Conservation (phyloP, 2,113 vertebrate genomes). For the Ctenomys sociabilis region DNA sequence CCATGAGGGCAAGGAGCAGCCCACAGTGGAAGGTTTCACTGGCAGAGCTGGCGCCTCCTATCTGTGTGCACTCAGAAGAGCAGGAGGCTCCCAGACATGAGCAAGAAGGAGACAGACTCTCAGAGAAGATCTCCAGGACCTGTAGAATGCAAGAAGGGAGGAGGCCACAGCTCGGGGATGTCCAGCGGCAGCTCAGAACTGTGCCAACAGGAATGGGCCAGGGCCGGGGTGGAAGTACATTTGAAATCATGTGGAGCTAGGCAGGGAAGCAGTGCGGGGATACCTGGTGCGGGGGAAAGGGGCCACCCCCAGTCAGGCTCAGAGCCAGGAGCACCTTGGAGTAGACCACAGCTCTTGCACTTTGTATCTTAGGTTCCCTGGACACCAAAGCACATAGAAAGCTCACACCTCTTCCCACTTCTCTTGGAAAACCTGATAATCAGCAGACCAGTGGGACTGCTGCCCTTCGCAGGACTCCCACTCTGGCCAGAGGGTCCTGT, state of each 20-base stretch:
- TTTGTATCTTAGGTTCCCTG: accelerated
- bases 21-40: accelerated
- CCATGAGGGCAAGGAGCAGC: background rate
- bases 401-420: accelerated
- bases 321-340: accelerated
- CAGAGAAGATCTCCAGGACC: accelerated
- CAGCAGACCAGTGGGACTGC: too few species aligned
- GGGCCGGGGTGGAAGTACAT: background rate
- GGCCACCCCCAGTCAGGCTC: background rate
- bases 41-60: too few species aligned
- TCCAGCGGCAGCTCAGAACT: accelerated
- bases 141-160: accelerated
- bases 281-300: background rate
- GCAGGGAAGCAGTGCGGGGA: background rate
- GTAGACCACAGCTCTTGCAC: accelerated
- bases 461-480: accelerated
- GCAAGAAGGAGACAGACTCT: accelerated
- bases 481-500: accelerated
- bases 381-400: accelerated
- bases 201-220: background rate
- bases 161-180: accelerated
- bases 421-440: background rate
- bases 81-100: accelerated
- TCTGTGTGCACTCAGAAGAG: too few species aligned
- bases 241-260: background rate